Percentiles rank a stretch among this genome's conserved stretches.
Conservation (phyloP, 2,113 vertebrate species). For the Eudyptes chrysolophus region DNA sequence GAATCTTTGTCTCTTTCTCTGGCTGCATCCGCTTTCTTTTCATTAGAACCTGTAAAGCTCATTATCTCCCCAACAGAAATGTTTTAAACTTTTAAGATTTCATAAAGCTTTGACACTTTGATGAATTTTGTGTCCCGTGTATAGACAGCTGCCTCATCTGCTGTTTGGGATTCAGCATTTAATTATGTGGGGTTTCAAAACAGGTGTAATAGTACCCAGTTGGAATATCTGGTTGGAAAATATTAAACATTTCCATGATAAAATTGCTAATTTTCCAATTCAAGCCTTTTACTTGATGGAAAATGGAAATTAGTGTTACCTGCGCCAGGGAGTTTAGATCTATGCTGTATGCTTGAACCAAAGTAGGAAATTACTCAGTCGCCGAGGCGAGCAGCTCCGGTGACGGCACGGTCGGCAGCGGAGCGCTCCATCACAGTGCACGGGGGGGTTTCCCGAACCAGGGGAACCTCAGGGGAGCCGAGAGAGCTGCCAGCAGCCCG, state of each 20-base stretch:
- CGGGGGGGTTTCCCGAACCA: neutral
- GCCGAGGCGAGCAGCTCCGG: neutral
- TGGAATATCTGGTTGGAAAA: neutral
- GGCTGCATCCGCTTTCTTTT: neutral
- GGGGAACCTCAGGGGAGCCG: neutral
- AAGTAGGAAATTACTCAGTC: neutral
- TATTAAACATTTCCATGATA: neutral
- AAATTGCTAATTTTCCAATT: neutral
- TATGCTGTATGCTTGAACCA: neutral
- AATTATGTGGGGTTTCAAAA: neutral
- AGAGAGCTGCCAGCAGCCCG: neutral
- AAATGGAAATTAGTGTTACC: neutral
- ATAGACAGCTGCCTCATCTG: neutral
- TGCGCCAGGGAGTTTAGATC: neutral
- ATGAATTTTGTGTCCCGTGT: neutral
- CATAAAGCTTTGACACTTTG: neutral
- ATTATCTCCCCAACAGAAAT: neutral
- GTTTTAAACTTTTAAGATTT: neutral
- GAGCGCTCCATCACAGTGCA: neutral
- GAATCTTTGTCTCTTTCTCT: neutral
- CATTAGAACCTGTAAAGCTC: neutral
- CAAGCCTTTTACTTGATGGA: neutral
- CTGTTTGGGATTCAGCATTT: neutral
- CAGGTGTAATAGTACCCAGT: neutral
- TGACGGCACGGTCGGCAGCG: rapidly evolving